A percentile compares a stretch with the other conserved stretches of the same genome.
These are phyloP conservation scores for Agelaius tricolor DNA, from an alignment of 2,113 vertebrate genomes.

Conservation along the genomic window DNA sequence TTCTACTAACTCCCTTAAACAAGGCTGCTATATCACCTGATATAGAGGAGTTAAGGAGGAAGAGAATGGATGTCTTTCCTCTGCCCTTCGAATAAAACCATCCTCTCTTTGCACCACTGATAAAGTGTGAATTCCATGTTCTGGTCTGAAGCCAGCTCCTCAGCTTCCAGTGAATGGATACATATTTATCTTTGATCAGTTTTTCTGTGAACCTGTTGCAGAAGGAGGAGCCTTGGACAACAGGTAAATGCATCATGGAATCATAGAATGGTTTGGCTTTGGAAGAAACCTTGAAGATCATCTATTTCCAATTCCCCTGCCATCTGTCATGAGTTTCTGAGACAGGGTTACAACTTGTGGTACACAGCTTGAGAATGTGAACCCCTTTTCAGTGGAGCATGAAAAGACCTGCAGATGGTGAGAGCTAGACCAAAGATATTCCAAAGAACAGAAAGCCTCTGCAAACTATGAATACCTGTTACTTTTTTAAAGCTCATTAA, in stretches of 20 bases:
- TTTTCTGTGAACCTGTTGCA: neutral
- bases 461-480: neutral
- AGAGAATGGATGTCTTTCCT: neutral
- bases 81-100: neutral
- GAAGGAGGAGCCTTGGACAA: neutral
- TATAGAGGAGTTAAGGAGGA: neutral
- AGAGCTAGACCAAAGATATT: neutral
- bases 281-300: neutral
- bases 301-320: neutral
- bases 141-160: neutral
- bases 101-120: neutral
- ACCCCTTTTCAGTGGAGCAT: neutral
- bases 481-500: neutral
- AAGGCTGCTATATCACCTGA: neutral
- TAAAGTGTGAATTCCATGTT: neutral
- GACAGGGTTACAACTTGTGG: neutral
- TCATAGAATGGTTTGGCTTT: neutral
- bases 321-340: neutral
- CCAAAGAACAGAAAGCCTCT: neutral
- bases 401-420: neutral
- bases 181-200: neutral
- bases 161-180: neutral
- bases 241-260: neutral
- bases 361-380: neutral
- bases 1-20: neutral